These are phyloP conservation scores for Peucedramus taeniatus DNA, from an alignment of 2,113 vertebrate species.

Conservation along the genomic window DNA sequence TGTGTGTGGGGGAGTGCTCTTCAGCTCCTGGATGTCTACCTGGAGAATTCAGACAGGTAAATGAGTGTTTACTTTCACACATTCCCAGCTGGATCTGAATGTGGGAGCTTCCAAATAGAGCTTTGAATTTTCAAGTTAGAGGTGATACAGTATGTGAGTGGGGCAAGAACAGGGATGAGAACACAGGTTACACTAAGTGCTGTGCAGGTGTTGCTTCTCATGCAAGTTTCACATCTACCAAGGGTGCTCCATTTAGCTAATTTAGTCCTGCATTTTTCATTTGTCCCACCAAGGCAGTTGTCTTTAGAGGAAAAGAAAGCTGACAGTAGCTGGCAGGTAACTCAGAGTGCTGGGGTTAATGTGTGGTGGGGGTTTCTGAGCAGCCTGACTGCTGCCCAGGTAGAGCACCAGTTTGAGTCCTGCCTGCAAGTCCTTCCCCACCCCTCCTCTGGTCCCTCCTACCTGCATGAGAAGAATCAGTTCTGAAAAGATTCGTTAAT, in stretches of 20 bases:
- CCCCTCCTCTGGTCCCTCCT: not conserved
- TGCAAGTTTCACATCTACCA: not conserved
- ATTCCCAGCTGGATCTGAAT: not conserved
- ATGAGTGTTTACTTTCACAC: not conserved
- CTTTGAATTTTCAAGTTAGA: not conserved
- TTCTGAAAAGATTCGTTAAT: not conserved
- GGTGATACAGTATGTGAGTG: not conserved
- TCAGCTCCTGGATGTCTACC: not conserved
- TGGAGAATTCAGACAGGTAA: not conserved
- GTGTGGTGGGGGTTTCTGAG: not conserved
- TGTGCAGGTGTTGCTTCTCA: not conserved
- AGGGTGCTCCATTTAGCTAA: not conserved
- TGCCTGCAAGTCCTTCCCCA: not conserved
- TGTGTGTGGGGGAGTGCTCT: not conserved
- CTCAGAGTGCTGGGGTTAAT: not conserved
- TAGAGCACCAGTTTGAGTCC: not conserved
- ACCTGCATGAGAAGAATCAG: not conserved
- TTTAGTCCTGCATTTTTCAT: constrained; percentile 16
- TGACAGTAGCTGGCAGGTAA: not conserved
- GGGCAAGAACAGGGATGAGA: not conserved
- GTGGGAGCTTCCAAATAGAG: not conserved
- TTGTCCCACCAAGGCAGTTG: not conserved
- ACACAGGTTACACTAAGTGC: not conserved
- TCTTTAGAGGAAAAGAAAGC: not conserved
- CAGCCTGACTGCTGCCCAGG: not conserved